phyloP scores from a whole-genome alignment of 2,888 invertebrate species.

The Parelbella ahira region DNA sequence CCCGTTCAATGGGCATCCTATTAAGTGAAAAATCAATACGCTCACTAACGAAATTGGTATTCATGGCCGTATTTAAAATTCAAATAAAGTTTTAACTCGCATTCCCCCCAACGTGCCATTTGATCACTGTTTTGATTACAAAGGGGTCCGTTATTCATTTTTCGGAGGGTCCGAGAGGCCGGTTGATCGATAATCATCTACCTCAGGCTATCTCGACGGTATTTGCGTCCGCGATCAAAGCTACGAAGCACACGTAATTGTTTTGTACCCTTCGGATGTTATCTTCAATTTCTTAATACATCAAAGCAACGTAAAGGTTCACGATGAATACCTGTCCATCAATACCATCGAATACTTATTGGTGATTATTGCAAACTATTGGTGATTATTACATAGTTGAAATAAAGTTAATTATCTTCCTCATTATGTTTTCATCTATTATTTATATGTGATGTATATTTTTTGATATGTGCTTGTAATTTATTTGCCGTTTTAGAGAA shows the following conservation, averaged over 20 bases:
- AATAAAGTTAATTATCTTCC: too few relatives aligned
- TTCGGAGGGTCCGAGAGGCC: constrained; percentile 50
- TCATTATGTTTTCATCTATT: too few relatives aligned
- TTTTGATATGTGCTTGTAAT: too few relatives aligned
- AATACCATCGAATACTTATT: too few relatives aligned
- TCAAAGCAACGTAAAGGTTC: neutral
- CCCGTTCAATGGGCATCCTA: constrained; percentile 20
- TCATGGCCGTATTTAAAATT: constrained; percentile 54
- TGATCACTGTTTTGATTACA: constrained; percentile 76
- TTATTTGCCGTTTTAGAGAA: too few relatives aligned
- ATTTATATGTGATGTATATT: too few relatives aligned
- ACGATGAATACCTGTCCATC: too few relatives aligned
- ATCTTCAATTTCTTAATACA: constrained; percentile 10
- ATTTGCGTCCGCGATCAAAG: constrained; percentile 27
- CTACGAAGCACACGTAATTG: constrained; percentile 8
- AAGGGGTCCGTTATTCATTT: constrained; percentile 49
- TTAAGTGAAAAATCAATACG: constrained; percentile 26
- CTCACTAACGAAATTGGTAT: constrained; percentile 22
- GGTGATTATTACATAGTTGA: too few relatives aligned
- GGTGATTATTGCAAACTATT: too few relatives aligned
- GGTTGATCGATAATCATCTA: constrained; percentile 60
- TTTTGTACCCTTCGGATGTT: constrained; percentile 7
- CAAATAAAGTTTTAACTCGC: constrained; percentile 63
- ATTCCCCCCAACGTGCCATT: constrained; percentile 57
- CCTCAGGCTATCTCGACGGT: constrained; percentile 42